Percentiles rank a stretch among this genome's conserved stretches.
Evolutionary conservation across 2,888 invertebrate genomes (phyloP).

Genomic region (Leptinotarsa juncta): DNA sequence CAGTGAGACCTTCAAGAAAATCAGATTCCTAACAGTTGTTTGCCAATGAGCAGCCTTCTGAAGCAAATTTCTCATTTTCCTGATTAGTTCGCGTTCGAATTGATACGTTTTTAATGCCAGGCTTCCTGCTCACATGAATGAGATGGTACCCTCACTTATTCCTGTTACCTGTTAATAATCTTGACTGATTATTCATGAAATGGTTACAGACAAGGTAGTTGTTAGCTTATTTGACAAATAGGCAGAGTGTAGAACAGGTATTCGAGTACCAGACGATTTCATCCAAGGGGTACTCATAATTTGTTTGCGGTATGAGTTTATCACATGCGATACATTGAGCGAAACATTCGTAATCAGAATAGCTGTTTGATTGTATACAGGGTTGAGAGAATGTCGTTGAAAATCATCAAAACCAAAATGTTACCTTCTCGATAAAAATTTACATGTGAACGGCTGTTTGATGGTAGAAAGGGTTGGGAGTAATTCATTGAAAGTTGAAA

Average conservation of each 20-base stretch:
- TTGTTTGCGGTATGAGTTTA: background rate
- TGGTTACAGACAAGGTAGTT: slow-evolving; percentile 16
- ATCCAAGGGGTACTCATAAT: background rate
- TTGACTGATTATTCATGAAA: slow-evolving; percentile 12
- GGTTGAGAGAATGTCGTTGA: no score
- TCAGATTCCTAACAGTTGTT: background rate
- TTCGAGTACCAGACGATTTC: background rate
- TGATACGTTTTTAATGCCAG: slow-evolving; percentile 9
- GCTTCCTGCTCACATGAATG: background rate
- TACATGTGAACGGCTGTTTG: background rate
- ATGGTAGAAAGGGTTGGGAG: no score
- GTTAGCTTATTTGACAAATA: slow-evolving; percentile 19
- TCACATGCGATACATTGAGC: background rate
- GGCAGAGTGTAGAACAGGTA: slow-evolving; percentile 9
- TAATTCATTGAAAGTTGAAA: no score
- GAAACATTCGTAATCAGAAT: background rate
- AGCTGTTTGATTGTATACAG: background rate
- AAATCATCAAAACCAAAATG: no score
- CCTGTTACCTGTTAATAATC: background rate
- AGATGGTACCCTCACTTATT: background rate
- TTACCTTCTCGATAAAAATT: no score
- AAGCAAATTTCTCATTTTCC: background rate
- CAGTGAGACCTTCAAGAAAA: no score
- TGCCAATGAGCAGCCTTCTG: background rate
- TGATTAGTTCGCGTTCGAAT: background rate